Evolutionary conservation across 2,113 vertebrate species (phyloP).

Genomic region (Bombycilla garrulus): DNA sequence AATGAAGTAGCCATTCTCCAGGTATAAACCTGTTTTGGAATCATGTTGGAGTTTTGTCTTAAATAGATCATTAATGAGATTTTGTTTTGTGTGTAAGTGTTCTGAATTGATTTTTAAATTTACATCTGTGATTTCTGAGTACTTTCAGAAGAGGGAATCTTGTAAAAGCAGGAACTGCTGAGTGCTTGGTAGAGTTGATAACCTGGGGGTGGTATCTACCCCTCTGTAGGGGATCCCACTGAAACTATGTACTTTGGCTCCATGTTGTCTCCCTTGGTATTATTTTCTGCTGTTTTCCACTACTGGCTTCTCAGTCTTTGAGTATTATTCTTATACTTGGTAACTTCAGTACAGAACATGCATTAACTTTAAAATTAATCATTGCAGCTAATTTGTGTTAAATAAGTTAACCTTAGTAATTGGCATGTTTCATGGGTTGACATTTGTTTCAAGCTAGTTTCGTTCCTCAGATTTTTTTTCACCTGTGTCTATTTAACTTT

Average conservation of each 20-base stretch:
- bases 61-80: neutral
- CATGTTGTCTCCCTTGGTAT: neutral
- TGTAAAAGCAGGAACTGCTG: neutral
- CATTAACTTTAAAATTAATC: neutral
- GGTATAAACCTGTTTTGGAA: constrained; percentile 73
- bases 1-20: constrained; percentile 99
- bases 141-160: neutral
- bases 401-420: neutral
- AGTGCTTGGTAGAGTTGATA: neutral
- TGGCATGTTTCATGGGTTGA: neutral
- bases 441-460: neutral
- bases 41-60: neutral
- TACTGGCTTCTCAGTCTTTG: neutral
- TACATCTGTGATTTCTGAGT: neutral
- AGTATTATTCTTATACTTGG: neutral
- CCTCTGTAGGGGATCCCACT: no score
- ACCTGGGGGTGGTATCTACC: neutral
- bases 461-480: neutral
- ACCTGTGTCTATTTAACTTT: neutral
- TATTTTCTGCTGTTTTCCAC: neutral
- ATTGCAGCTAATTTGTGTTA: neutral
- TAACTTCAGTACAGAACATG: neutral
- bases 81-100: neutral
- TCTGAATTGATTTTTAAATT: neutral
- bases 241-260: neutral